Conservation (phyloP, 2,797 vertebrate species). For the Crax fasciolata region DNA sequence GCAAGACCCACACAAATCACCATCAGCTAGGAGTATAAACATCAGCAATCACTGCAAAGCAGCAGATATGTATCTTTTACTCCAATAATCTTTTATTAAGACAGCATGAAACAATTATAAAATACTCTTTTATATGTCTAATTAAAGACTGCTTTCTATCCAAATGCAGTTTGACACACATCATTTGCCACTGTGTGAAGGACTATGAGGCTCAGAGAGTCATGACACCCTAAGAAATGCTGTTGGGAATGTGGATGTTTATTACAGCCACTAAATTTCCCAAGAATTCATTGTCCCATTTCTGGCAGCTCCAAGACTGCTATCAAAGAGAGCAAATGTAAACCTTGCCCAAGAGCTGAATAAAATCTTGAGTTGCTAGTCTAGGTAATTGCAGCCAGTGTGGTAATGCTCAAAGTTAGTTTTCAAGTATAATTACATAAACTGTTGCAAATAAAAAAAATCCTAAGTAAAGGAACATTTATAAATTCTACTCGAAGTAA, state of each 20-base stretch:
- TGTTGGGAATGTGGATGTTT: neutral
- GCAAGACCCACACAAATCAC: neutral
- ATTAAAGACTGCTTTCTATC: neutral
- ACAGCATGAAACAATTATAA: neutral
- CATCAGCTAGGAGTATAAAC: neutral
- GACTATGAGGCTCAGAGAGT: neutral
- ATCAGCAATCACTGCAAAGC: neutral
- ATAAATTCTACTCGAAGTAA: neutral
- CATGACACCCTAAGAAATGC: neutral
- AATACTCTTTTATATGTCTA: neutral
- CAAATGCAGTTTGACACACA: neutral
- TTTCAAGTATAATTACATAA: neutral
- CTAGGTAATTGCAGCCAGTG: neutral
- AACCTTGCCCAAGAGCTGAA: neutral
- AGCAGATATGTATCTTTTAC: neutral
- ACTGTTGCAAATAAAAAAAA: neutral
- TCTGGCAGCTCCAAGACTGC: accelerated
- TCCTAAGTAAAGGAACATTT: neutral
- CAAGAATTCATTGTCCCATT: neutral
- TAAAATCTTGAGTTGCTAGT: neutral
- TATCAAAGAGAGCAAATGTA: neutral
- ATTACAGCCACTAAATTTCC: neutral
- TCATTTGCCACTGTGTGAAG: accelerated
- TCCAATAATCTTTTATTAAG: neutral
- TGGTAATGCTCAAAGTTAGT: neutral